phyloP scores from a whole-genome alignment of 2,797 vertebrate genomes.

The Euthynnus affinis region DNA sequence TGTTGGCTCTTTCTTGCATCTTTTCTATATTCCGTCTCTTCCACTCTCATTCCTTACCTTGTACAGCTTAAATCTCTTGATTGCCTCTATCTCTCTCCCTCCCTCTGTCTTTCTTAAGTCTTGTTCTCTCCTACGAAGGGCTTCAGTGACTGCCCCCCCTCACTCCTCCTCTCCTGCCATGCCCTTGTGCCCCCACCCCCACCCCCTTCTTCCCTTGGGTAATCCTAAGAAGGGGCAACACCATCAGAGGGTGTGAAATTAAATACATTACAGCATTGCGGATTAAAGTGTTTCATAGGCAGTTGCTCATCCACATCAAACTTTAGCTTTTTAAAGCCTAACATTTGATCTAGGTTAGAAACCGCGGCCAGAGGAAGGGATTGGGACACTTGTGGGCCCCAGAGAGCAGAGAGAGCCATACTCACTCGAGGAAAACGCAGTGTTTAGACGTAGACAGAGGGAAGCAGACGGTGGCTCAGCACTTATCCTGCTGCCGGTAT shows the following conservation, averaged over 20 bases:
- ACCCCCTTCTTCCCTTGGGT: slow-evolving; percentile 80
- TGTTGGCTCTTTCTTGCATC: slow-evolving; percentile 10
- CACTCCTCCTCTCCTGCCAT: slow-evolving; percentile 32
- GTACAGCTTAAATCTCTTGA: slow-evolving; percentile 10
- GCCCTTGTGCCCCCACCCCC: slow-evolving; percentile 66
- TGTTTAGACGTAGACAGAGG: slow-evolving; percentile 52
- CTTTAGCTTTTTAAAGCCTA: slow-evolving; percentile 93
- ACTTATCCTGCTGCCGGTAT: slow-evolving; percentile 68
- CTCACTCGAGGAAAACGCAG: slow-evolving; percentile 49
- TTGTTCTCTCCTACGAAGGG: slow-evolving; percentile 70
- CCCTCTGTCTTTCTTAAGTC: slow-evolving; percentile 46
- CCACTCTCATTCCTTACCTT: slow-evolving; percentile 6
- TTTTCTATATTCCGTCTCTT: slow-evolving; percentile 4
- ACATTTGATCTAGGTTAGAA: slow-evolving; percentile 94
- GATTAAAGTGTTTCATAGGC: slow-evolving; percentile 95
- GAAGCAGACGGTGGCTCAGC: slow-evolving; percentile 56
- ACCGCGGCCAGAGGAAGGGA: slow-evolving; percentile 84
- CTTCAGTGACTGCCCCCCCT: slow-evolving; percentile 81
- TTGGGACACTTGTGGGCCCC: slow-evolving; percentile 81
- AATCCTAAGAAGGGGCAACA: slow-evolving; percentile 92
- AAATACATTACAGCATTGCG: slow-evolving; percentile 95
- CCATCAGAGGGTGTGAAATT: slow-evolving; percentile 96
- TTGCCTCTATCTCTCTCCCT: slow-evolving; percentile 5
- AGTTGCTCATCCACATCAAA: slow-evolving; percentile 98
- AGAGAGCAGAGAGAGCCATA: slow-evolving; percentile 55